phyloP scores from a whole-genome alignment of 2,888 invertebrate genomes.

The Cerastis leucographa region DNA sequence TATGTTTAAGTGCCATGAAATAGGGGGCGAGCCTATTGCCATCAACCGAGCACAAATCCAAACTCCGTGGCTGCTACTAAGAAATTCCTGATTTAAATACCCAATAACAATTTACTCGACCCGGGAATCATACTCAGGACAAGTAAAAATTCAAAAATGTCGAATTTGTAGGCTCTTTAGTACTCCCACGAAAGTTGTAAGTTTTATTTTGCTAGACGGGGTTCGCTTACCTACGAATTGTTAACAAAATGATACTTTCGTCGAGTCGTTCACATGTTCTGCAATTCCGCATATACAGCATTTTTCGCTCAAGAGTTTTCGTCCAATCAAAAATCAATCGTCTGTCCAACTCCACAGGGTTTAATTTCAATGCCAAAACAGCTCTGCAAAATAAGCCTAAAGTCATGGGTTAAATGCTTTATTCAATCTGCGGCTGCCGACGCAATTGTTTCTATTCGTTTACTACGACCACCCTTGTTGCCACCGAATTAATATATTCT shows the following conservation, averaged over 20 bases:
- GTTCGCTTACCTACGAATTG: conserved; percentile 29
- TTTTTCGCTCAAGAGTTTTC: background rate
- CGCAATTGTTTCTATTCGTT: conserved; percentile 84
- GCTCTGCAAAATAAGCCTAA: conserved; percentile 38
- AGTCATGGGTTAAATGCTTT: conserved; percentile 84
- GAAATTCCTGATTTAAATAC: no score
- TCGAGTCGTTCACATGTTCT: conserved; percentile 6
- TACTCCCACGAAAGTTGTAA: background rate
- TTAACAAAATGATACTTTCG: conserved; percentile 33
- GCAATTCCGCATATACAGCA: conserved; percentile 4
- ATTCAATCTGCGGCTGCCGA: conserved; percentile 86
- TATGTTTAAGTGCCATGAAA: no score
- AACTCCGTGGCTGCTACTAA: no score
- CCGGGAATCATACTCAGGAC: no score
- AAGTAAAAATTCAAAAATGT: background rate
- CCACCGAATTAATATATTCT: conserved; percentile 62
- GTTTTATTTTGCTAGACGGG: conserved; percentile 23
- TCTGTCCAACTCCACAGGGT: conserved; percentile 14
- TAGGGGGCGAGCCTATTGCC: no score
- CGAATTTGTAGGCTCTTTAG: background rate
- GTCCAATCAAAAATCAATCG: conserved; percentile 20
- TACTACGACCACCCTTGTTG: conserved; percentile 69
- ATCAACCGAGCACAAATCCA: no score
- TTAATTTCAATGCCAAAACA: conserved; percentile 7
- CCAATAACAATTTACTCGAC: no score